Evolutionary conservation across 2,888 invertebrate species (phyloP).

Genomic region (Hydraecia micacea): DNA sequence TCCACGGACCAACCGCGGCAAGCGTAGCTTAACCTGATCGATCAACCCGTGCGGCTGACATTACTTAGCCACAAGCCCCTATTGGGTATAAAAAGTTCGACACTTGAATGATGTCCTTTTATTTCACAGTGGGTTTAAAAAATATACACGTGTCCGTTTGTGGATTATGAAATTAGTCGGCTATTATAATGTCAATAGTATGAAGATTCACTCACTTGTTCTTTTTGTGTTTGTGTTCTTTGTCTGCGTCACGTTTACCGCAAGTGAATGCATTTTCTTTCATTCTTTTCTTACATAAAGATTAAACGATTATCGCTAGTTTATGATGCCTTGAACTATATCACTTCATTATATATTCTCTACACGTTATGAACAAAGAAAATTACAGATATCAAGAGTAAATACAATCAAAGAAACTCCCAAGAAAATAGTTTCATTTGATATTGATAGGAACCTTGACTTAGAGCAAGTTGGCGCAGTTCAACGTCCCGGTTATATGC

Average conservation of each 20-base stretch:
- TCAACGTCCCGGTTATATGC: constrained; percentile 14
- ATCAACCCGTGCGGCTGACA: too few relatives aligned
- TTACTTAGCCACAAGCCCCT: too few relatives aligned
- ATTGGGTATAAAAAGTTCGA: too few relatives aligned
- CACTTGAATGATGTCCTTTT: too few relatives aligned
- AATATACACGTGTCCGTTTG: too few relatives aligned
- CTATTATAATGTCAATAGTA: too few relatives aligned
- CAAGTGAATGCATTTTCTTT: neutral
- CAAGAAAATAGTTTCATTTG: neutral
- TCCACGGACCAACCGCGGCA: too few relatives aligned
- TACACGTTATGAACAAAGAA: neutral
- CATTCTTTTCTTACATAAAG: neutral
- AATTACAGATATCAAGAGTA: neutral
- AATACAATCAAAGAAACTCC: constrained; percentile 3
- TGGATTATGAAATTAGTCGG: too few relatives aligned
- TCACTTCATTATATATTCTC: neutral
- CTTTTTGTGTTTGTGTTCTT: neutral
- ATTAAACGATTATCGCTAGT: neutral
- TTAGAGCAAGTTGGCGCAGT: neutral
- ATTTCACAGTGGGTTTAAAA: too few relatives aligned
- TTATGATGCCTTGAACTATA: neutral
- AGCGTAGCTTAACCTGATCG: too few relatives aligned
- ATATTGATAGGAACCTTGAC: constrained; percentile 11
- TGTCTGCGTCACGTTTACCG: neutral
- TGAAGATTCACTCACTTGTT: neutral